A percentile compares a stretch with the other conserved stretches of the same genome.
Conservation (phyloP, 2,113 vertebrate species). For the Edolisoma coerulescens region DNA sequence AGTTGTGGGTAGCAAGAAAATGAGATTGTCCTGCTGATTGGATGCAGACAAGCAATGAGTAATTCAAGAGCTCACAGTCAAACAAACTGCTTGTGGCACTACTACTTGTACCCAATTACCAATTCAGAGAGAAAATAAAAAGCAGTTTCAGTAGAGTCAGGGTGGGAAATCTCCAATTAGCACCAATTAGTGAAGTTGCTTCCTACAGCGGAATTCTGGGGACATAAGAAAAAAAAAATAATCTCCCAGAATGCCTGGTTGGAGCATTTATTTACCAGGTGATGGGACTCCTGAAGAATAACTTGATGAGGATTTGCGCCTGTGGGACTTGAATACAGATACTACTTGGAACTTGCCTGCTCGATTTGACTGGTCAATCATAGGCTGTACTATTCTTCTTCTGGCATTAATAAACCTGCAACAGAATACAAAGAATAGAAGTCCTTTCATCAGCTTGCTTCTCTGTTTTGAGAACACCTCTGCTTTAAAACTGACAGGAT, state of each 20-base stretch:
- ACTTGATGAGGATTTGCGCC: conserved; percentile 73
- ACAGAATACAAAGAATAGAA: conserved; percentile 73
- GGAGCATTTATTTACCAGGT: conserved; percentile 74
- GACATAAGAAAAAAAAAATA: conserved; percentile 67
- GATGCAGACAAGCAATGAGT: conserved; percentile 74
- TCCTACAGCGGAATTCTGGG: conserved; percentile 81
- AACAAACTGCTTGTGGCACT: conserved; percentile 81
- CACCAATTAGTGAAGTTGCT: conserved; percentile 89
- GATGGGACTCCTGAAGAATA: conserved; percentile 72
- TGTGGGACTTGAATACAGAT: conserved; percentile 68
- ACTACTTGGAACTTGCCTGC: conserved; percentile 90
- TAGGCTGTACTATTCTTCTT: conserved; percentile 99
- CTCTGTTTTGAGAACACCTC: conserved; percentile 29
- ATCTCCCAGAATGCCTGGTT: conserved; percentile 76
- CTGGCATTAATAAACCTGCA: conserved; percentile 99
- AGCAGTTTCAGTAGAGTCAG: conserved; percentile 85
- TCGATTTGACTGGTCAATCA: conserved; percentile 99
- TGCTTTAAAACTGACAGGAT: background rate
- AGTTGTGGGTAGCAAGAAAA: conserved; percentile 74
- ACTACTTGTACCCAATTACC: conserved; percentile 91
- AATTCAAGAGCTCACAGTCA: conserved; percentile 77
- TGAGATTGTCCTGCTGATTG: conserved; percentile 74
- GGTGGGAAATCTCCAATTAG: conserved; percentile 96
- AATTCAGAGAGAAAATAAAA: conserved; percentile 88
- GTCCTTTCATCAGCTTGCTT: conserved; percentile 49